A percentile compares a stretch with the other conserved stretches of the same genome.
These are phyloP conservation scores for Brachyrhaphis roseni DNA, from an alignment of 2,797 vertebrate genomes.

Conservation along the genomic window DNA sequence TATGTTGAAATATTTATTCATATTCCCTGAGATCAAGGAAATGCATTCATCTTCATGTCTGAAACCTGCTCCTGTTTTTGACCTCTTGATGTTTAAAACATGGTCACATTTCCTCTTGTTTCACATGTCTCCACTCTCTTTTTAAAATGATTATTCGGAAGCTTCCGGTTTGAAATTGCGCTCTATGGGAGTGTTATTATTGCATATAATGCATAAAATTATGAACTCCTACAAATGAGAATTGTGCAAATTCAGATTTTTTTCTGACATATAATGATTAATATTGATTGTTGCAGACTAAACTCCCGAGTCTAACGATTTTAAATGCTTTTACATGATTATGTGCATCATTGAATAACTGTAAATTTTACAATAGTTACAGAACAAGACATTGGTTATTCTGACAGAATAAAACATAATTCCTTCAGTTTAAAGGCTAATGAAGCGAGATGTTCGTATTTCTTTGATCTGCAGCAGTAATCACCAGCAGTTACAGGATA, in stretches of 20 bases:
- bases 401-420: background rate
- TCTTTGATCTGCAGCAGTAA: slow-evolving; percentile 64
- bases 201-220: background rate
- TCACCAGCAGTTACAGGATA: slow-evolving; percentile 47
- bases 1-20: slow-evolving; percentile 17
- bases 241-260: background rate
- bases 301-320: background rate
- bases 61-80: slow-evolving; percentile 6
- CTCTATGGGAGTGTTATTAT: slow-evolving; percentile 11
- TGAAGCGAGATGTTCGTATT: slow-evolving; percentile 27
- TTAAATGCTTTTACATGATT: background rate
- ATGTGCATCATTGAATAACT: background rate
- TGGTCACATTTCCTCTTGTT: slow-evolving; percentile 26
- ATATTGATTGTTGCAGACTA: background rate
- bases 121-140: slow-evolving; percentile 38
- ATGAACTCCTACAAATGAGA: background rate
- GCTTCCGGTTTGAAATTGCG: slow-evolving; percentile 33
- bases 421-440: slow-evolving; percentile 11
- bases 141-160: slow-evolving; percentile 13
- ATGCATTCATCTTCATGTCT: slow-evolving; percentile 2
- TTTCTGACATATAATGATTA: background rate
- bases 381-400: background rate
- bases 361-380: background rate
- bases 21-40: slow-evolving; percentile 14
- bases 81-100: slow-evolving; percentile 7